phyloP scores from a whole-genome alignment of 2,888 invertebrate genomes.

The Hesperia comma region DNA sequence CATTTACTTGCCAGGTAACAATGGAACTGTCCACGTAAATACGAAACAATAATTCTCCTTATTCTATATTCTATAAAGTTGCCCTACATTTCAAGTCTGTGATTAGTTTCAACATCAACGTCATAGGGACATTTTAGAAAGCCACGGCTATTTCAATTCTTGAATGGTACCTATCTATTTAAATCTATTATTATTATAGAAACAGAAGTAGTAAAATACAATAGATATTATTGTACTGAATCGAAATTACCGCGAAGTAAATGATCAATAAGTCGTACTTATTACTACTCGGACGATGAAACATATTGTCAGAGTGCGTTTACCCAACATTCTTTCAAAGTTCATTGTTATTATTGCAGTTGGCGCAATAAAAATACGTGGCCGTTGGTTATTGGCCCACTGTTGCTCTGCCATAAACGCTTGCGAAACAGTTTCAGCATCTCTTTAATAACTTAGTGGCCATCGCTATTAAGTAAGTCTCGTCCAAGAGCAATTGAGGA shows the following conservation, averaged over 20 bases:
- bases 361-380: slow-evolving; percentile 20
- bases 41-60: too few relatives aligned
- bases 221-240: slow-evolving; percentile 1
- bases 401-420: background rate
- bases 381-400: background rate
- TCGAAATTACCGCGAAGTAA: slow-evolving; percentile 9
- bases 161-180: background rate
- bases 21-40: too few relatives aligned
- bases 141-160: background rate
- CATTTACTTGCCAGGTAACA: too few relatives aligned
- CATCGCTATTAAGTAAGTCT: background rate
- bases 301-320: slow-evolving; percentile 11
- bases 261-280: background rate
- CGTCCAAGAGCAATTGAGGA: background rate
- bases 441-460: background rate
- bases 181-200: background rate
- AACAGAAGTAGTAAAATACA: background rate
- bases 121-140: background rate
- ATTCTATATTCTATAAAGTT: too few relatives aligned
- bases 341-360: slow-evolving; percentile 10
- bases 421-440: slow-evolving; percentile 3
- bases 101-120: background rate
- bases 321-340: slow-evolving; percentile 8
- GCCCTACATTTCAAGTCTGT: too few relatives aligned
- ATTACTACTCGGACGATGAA: background rate